These are phyloP conservation scores for Megamerina dolium DNA, from an alignment of 2,888 invertebrate genomes.

Conservation along the genomic window DNA sequence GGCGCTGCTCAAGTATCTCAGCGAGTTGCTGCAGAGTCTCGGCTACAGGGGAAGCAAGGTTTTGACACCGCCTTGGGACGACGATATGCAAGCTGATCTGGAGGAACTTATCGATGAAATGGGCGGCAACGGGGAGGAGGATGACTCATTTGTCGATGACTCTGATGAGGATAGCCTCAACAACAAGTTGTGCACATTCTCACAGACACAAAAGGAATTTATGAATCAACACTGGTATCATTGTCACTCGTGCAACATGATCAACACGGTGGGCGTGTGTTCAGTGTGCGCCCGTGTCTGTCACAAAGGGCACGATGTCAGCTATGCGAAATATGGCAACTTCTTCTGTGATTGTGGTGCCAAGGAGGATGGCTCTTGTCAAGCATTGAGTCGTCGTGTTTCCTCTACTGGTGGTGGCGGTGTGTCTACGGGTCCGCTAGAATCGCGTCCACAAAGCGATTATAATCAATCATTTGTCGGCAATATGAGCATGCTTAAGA, in stretches of 20 bases:
- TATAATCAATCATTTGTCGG: slow-evolving; percentile 17
- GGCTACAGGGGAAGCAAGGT: slow-evolving; percentile 51
- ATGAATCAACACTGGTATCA: slow-evolving; percentile 99
- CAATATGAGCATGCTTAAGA: slow-evolving; percentile 43
- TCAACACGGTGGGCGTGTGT: slow-evolving; percentile 96
- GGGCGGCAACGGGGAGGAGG: slow-evolving; percentile 89
- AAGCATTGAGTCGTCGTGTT: slow-evolving; percentile 51
- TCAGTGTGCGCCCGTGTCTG: slow-evolving; percentile 96
- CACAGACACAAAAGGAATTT: slow-evolving; percentile 93
- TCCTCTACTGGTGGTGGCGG: slow-evolving; percentile 10
- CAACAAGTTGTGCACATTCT: slow-evolving; percentile 88
- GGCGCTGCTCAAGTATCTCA: slow-evolving; percentile 76
- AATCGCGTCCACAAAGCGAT: slow-evolving; percentile 21
- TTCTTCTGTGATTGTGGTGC: slow-evolving; percentile 99
- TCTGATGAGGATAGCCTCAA: slow-evolving; percentile 49
- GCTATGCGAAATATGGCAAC: slow-evolving; percentile 96
- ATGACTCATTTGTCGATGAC: slow-evolving; percentile 81
- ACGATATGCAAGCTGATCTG: slow-evolving; percentile 60
- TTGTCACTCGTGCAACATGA: slow-evolving; percentile 98
- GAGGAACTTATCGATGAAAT: slow-evolving; percentile 83
- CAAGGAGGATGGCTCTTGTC: slow-evolving; percentile 79
- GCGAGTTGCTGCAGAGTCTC: slow-evolving; percentile 56
- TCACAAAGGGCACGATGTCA: slow-evolving; percentile 92
- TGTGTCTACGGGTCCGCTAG: slow-evolving; percentile 17
- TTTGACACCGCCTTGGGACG: slow-evolving; percentile 69